Conservation (phyloP, 2,888 invertebrate genomes). For the Euproctis similis region DNA sequence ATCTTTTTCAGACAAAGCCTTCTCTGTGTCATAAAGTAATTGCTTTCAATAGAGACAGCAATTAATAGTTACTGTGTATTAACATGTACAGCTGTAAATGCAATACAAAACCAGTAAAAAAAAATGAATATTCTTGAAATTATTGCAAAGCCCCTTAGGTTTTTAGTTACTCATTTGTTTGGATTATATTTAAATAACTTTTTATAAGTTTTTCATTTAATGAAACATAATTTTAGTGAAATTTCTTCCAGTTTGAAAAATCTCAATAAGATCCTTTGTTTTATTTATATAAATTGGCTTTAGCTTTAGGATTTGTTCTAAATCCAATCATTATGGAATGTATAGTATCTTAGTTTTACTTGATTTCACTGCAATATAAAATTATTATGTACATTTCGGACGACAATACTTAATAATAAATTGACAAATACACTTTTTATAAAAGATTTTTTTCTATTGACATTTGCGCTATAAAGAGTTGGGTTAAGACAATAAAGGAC, state of each 20-base stretch:
- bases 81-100: slow-evolving; percentile 68
- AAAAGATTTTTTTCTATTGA: slow-evolving; percentile 44
- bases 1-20: slow-evolving; percentile 82
- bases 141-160: slow-evolving; percentile 61
- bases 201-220: slow-evolving; percentile 65
- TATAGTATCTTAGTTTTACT: slow-evolving; percentile 34
- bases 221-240: slow-evolving; percentile 65
- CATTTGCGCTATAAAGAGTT: slow-evolving; percentile 39
- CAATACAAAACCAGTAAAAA: slow-evolving; percentile 43
- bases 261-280: slow-evolving; percentile 58
- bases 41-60: slow-evolving; percentile 37
- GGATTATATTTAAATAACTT: slow-evolving; percentile 71
- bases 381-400: slow-evolving; percentile 34
- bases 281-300: slow-evolving; percentile 55
- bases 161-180: slow-evolving; percentile 61
- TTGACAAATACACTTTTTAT: slow-evolving; percentile 40
- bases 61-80: slow-evolving; percentile 33
- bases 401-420: slow-evolving; percentile 42
- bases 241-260: slow-evolving; percentile 35
- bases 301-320: slow-evolving; percentile 38
- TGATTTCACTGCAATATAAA: slow-evolving; percentile 42
- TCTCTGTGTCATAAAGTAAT: slow-evolving; percentile 66
- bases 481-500: slow-evolving; percentile 50
- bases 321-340: slow-evolving; percentile 26
- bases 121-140: slow-evolving; percentile 52